Evolutionary conservation across 2,113 vertebrate genomes (phyloP).

Genomic region (Anthoscopus minutus): DNA sequence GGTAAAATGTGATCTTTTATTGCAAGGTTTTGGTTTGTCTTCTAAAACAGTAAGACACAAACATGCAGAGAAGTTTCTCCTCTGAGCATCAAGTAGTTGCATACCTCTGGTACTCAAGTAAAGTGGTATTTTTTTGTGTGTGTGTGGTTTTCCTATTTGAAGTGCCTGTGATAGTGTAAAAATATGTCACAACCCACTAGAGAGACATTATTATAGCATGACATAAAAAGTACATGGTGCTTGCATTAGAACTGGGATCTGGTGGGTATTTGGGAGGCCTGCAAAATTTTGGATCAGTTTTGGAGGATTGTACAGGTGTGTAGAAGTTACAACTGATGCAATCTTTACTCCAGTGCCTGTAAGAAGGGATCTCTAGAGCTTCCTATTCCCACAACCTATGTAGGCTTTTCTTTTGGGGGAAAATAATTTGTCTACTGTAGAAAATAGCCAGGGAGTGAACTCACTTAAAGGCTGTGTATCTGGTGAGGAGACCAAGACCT

Average conservation of each 20-base stretch:
- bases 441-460: neutral
- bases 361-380: neutral
- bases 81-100: neutral
- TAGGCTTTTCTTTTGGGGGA: neutral
- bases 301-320: neutral
- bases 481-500: neutral
- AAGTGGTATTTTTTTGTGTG: neutral
- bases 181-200: neutral
- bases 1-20: neutral
- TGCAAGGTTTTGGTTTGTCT: neutral
- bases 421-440: neutral
- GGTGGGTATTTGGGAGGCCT: neutral
- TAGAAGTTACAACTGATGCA: neutral
- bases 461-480: neutral
- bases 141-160: neutral
- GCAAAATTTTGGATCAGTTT: neutral
- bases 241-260: neutral
- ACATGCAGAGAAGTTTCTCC: neutral
- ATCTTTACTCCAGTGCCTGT: neutral
- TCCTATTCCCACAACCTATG: neutral
- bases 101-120: neutral
- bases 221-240: neutral
- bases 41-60: neutral
- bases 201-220: neutral
- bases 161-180: neutral